Evolutionary conservation across 2,797 vertebrate species (phyloP).

Genomic region (Siniperca scherzeri): DNA sequence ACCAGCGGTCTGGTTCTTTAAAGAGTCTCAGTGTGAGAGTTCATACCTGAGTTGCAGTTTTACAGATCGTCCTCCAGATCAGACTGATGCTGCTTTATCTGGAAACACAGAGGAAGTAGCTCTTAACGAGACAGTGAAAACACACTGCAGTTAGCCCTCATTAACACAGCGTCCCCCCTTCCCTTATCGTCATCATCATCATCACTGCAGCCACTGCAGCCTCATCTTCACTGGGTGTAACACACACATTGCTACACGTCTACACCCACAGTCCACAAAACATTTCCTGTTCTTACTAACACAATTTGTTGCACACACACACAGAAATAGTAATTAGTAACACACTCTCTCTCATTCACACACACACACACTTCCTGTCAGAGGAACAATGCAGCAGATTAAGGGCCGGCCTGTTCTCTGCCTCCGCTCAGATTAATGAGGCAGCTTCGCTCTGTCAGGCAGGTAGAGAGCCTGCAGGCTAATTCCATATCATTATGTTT

Average conservation of each 20-base stretch:
- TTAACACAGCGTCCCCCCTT: not conserved
- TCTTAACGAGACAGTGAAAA: not conserved
- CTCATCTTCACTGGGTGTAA: not conserved
- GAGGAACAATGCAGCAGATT: conserved; percentile 59
- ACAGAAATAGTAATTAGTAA: conserved; percentile 20
- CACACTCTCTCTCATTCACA: not conserved
- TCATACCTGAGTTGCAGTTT: conserved; percentile 48
- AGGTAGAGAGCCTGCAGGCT: conserved; percentile 68
- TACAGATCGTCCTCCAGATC: conserved; percentile 69
- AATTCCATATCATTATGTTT: conserved; percentile 71
- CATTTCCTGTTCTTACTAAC: conserved; percentile 8
- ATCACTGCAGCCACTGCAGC: conserved; percentile 2
- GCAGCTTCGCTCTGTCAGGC: conserved; percentile 57
- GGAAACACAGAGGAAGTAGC: conserved; percentile 35
- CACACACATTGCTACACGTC: not conserved
- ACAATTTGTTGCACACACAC: not conserved
- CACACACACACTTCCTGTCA: conserved; percentile 42
- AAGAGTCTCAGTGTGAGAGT: not conserved
- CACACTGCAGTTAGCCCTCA: conserved; percentile 11
- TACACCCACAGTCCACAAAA: not conserved
- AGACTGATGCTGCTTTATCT: conserved; percentile 66
- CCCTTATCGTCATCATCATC: conserved; percentile 13
- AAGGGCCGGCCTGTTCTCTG: conserved; percentile 51
- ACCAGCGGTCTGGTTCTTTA: not conserved
- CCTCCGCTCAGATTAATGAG: conserved; percentile 59